Evolutionary conservation across 2,797 vertebrate species (phyloP).

Genomic region (Falco concolor): DNA sequence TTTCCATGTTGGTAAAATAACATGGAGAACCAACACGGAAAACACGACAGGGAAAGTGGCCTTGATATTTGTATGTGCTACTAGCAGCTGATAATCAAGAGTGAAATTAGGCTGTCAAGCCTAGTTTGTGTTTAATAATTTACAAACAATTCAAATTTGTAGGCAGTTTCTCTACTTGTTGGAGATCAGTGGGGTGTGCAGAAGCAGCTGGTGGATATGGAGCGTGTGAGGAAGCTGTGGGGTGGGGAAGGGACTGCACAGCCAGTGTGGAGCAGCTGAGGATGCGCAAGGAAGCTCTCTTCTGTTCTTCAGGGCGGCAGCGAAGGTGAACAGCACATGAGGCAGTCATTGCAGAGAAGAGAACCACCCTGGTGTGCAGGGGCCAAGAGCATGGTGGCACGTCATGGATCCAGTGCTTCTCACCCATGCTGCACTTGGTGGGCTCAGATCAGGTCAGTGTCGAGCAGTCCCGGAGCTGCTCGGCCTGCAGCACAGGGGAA

Average conservation of each 20-base stretch:
- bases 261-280: fast-evolving
- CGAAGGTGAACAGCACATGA: background rate
- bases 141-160: background rate
- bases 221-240: background rate
- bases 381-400: background rate
- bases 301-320: fast-evolving
- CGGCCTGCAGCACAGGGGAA: background rate
- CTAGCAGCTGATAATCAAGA: background rate
- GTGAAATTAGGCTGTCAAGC: background rate
- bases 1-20: background rate
- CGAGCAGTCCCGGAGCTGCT: background rate
- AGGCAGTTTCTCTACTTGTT: background rate
- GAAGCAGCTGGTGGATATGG: background rate
- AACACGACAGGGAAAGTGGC: background rate
- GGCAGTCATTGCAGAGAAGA: background rate
- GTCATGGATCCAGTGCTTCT: background rate
- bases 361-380: background rate
- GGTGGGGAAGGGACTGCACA: background rate
- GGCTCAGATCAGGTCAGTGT: background rate
- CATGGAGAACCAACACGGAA: background rate
- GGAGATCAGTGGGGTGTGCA: background rate
- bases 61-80: background rate
- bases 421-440: background rate
- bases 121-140: background rate
- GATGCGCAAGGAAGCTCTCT: background rate